Base-by-base conservation (phyloP, 2,888 invertebrate genomes). In the Crocallis elinguaria region DNA sequence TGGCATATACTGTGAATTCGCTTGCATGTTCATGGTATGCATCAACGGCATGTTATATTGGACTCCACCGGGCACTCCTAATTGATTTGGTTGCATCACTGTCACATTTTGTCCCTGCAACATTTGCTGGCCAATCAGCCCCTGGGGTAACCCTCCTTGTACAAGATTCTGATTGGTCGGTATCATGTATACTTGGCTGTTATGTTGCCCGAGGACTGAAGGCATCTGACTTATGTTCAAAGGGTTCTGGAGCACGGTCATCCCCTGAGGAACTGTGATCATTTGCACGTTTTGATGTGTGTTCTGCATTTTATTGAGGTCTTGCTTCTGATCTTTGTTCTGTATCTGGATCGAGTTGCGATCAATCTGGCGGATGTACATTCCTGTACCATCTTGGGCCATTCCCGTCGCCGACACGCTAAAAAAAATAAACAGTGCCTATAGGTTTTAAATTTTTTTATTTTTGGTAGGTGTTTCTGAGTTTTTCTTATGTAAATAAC, bases 121-220 rank as follows among this genome's bases (percentile, higher is more conserved):
- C 27, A 90, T 75, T 64, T 90, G 89, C 45, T 89, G 90, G 0
- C 86, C 76, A 4, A 88, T 67, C 11, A 90, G 19, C 0, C 88
- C 87, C 5, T 79, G 81, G 0, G 82, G 85, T 16, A 90, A 44
- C 0, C 74, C 77, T 0, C 81, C 75, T 61, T 89, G 89, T 27
- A 89, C 77, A 8, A 89, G 58, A 50, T 81, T 88, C 57, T 88
- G 88, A 54, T 89, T 90, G 0, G 90, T 73, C 0, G 90, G 89
- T 67, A 90, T 89, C 89, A 90, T 90, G 62, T 90, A 90, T 0
- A 91, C 90, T 68, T 91, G 91, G 63, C 84, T 87, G 57, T 89
- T 89, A 0, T 76, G 84, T 50, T 90, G 91, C 0, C 88, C 88
- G 3, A 90, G 71, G 49, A 89, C 69, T 0, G 85, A 81, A 1